Percentiles rank a stretch among this genome's conserved stretches.
Conservation (phyloP, 30 jellyfish, hydroid and myxozoan genomes). For the Hydractinia echinata region DNA sequence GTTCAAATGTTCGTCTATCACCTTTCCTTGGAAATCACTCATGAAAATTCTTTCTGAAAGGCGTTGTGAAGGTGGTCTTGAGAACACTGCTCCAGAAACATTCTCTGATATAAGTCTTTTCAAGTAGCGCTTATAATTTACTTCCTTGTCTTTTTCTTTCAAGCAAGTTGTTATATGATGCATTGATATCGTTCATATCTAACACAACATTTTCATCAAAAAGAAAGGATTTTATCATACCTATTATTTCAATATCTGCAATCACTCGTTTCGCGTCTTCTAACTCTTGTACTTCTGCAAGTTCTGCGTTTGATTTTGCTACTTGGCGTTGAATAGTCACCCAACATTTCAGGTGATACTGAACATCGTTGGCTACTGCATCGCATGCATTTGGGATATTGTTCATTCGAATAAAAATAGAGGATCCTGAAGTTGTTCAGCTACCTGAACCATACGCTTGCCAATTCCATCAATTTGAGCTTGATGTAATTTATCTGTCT, state of each 20-base stretch:
- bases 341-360: conserved; percentile 6
- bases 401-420: conserved; percentile 1
- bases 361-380: conserved; percentile 20
- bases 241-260: conserved; percentile 18
- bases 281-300: conserved; percentile 7
- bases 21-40: conserved; percentile 16
- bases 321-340: not conserved
- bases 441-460: not conserved
- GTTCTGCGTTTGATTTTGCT: conserved; percentile 3
- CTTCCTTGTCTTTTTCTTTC: conserved; percentile 10
- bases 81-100: not conserved
- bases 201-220: not conserved
- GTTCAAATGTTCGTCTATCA: not conserved
- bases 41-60: conserved; percentile 3
- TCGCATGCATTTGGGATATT: conserved; percentile 13
- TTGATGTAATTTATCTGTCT: not conserved
- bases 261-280: conserved; percentile 7
- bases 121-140: conserved; percentile 25
- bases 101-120: not conserved
- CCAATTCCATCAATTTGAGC: conserved; percentile 1
- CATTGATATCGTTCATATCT: conserved; percentile 16
- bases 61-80: conserved; percentile 19
- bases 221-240: not conserved
- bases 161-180: conserved; percentile 5
- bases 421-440: not conserved